Base-by-base conservation (phyloP, 2,113 vertebrate species). In the Triplophysa rosa region DNA sequence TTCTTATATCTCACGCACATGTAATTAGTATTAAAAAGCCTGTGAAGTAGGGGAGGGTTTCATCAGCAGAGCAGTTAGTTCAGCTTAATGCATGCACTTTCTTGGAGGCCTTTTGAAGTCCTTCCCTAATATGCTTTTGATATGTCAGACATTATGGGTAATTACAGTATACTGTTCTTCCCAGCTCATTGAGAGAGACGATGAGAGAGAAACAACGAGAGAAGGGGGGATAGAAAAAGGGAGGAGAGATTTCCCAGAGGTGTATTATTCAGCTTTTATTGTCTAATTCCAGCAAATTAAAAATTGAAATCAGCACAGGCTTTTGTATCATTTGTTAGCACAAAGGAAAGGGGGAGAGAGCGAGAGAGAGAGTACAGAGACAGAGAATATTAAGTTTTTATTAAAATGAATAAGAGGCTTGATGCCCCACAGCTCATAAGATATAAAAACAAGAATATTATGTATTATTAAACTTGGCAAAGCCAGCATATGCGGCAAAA, bases 51-150 rank as follows among this genome's bases (percentile, higher is more conserved):
- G 24, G 17, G 49, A 64, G 21, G 54, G 37, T 54, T 80, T 66
- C 66, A 72, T 72, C 72, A 67, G 49, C 47, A 47, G 59, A 67
- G 62, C 67, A 12, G 78, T 68, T 75, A 83, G 77, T 80, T 71
- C 73, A 66, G 67, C 52, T 69, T 66, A 71, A 80, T 80, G 52
- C 82, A 80, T 47, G 52, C n/a, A 37, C 23, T 80, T 77, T 61
- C 67, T 58, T 71, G 37, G 42, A 52, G 21, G 52, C 78, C 59
- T 65, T 80, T 83, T 83, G 65, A 76, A 80, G 77, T 70, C 71
- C 62, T 16, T 77, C 78, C 78, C 67, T 80, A 80, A 83, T 80
- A 73, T 77, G 72, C 78, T 79, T 83, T 83, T 83, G 82, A 83
- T 83, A 80, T 72, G 69, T 80, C 82, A 80, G 67, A 61, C 82